phyloP scores from a whole-genome alignment of 1,140 invertebrate species.

The Procambarus clarkii region DNA sequence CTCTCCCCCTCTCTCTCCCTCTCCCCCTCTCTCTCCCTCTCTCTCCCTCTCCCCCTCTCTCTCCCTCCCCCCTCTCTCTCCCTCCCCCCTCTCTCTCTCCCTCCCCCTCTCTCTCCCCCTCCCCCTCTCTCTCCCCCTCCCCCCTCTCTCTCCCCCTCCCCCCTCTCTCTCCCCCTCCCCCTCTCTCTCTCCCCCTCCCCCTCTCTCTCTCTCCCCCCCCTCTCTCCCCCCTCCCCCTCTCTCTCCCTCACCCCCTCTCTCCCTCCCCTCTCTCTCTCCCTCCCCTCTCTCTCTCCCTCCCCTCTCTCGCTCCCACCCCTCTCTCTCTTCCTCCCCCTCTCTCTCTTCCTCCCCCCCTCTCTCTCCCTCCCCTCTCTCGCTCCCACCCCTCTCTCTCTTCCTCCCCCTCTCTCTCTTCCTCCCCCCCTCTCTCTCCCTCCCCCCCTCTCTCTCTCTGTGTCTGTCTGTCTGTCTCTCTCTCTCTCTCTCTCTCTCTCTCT shows the following conservation, averaged over 20 bases:
- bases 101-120: background rate
- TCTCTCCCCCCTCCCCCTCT: background rate
- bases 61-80: background rate
- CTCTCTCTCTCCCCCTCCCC: background rate
- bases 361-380: too few relatives aligned
- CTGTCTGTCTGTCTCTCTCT: background rate
- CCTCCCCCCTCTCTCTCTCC: constrained; percentile 3
- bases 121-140: background rate
- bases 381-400: background rate
- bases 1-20: background rate
- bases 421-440: background rate
- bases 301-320: too few relatives aligned
- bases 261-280: background rate
- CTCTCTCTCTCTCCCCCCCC: background rate
- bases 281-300: background rate
- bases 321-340: background rate
- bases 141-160: background rate
- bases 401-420: constrained; percentile 6
- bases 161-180: background rate
- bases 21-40: background rate
- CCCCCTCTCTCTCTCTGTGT: background rate
- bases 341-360: background rate
- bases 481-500: background rate
- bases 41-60: background rate
- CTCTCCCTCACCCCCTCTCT: background rate